Evolutionary conservation across 2,113 vertebrate species (phyloP).

Genomic region (Cyprinodon brontotheroides): DNA sequence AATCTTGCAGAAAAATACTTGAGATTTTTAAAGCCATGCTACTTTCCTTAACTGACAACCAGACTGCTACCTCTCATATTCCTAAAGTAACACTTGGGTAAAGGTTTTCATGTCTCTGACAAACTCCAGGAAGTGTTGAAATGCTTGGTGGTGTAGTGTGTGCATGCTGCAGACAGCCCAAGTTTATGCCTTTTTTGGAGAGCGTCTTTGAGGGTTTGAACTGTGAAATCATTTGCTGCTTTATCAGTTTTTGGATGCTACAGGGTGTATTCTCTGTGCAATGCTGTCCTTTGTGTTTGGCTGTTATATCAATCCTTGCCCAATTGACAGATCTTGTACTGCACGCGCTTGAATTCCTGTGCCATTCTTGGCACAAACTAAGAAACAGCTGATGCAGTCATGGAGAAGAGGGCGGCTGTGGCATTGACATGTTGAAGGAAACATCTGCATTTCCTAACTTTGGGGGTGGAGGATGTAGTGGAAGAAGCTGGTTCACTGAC

Average conservation of each 20-base stretch:
- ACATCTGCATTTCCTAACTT: constrained; percentile 67
- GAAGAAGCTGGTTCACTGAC: constrained; percentile 1
- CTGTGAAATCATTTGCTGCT: constrained; percentile 42
- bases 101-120: constrained; percentile 29
- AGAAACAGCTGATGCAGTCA: constrained; percentile 5
- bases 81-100: constrained; percentile 1
- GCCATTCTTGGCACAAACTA: constrained; percentile 6
- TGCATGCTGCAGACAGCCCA: constrained; percentile 53
- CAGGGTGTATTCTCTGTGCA: not conserved
- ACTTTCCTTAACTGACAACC: constrained; percentile 47
- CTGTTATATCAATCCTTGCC: constrained; percentile 15
- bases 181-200: constrained; percentile 70
- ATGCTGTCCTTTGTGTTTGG: constrained; percentile 13
- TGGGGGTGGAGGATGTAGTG: constrained; percentile 35
- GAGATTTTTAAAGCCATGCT: not conserved
- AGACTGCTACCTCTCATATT: constrained; percentile 12
- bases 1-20: constrained; percentile 8
- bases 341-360: not conserved
- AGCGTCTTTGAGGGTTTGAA: constrained; percentile 63
- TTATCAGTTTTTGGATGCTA: constrained; percentile 63
- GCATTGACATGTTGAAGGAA: constrained; percentile 60
- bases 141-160: constrained; percentile 30
- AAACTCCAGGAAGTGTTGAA: constrained; percentile 45
- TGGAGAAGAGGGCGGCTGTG: constrained; percentile 20
- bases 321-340: not conserved